A percentile compares a stretch with the other conserved stretches of the same genome.
Evolutionary conservation across 2,113 vertebrate genomes (phyloP).

Genomic region (Dasypus novemcinctus): DNA sequence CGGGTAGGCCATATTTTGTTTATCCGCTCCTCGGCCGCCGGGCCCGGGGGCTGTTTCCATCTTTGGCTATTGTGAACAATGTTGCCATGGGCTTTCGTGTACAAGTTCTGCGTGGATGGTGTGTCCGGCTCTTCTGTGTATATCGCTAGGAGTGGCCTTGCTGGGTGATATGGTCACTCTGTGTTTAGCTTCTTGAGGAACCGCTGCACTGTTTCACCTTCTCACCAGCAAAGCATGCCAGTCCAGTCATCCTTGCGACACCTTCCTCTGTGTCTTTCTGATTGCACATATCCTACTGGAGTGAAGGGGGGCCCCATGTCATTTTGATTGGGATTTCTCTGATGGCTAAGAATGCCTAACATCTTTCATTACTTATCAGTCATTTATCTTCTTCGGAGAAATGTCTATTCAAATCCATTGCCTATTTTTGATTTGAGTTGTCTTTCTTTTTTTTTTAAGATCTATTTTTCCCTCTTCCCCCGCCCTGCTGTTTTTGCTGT

Average conservation of each 20-base stretch:
- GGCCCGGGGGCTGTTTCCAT: neutral
- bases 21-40: no score
- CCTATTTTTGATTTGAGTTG: neutral
- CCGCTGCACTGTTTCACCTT: neutral
- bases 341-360: no score
- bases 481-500: no score
- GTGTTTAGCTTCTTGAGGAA: neutral
- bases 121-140: neutral
- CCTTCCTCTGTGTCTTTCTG: neutral
- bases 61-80: neutral
- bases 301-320: no score
- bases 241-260: neutral
- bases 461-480: no score
- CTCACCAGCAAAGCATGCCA: neutral
- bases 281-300: no score
- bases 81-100: no score
- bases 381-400: neutral
- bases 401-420: neutral
- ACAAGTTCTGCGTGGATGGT: accelerated
- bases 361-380: neutral
- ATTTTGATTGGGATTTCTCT: neutral
- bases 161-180: neutral
- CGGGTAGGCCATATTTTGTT: no score
- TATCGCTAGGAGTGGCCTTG: neutral
- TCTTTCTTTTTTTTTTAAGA: no score